These are phyloP conservation scores for Gephyroberyx darwinii DNA, from an alignment of 2,797 vertebrate species.

Conservation along the genomic window DNA sequence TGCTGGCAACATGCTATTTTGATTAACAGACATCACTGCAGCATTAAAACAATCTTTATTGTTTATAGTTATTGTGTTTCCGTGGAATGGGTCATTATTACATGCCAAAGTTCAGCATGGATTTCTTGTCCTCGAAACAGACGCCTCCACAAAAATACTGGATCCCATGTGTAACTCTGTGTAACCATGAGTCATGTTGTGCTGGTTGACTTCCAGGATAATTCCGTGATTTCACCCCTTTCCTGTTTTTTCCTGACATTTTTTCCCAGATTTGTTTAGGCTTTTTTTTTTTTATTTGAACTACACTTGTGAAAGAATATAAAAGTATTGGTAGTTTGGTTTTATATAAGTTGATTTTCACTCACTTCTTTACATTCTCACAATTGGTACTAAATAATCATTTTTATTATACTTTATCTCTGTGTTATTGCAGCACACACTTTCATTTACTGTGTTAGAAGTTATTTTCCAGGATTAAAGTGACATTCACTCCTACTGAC, in stretches of 20 bases:
- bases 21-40: conserved; percentile 26
- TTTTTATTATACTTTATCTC: conserved; percentile 57
- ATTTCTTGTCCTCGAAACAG: conserved; percentile 24
- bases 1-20: not conserved
- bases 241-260: conserved; percentile 29
- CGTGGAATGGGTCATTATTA: conserved; percentile 26
- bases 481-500: conserved; percentile 66
- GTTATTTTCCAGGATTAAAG: conserved; percentile 76
- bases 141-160: conserved; percentile 31
- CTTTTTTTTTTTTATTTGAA: conserved; percentile 51
- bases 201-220: conserved; percentile 40
- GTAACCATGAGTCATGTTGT: conserved; percentile 28
- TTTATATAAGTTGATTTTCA: conserved; percentile 57
- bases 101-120: conserved; percentile 19
- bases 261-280: conserved; percentile 40
- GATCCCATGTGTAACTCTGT: conserved; percentile 27
- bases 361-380: conserved; percentile 61
- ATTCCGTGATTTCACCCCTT: conserved; percentile 45
- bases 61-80: conserved; percentile 59
- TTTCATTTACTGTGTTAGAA: conserved; percentile 63
- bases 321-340: conserved; percentile 41
- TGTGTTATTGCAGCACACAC: conserved; percentile 54
- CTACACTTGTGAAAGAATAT: conserved; percentile 42
- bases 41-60: conserved; percentile 40
- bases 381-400: conserved; percentile 55